phyloP scores from a whole-genome alignment of 1,140 invertebrate species.

The Ceratitis capitata region DNA sequence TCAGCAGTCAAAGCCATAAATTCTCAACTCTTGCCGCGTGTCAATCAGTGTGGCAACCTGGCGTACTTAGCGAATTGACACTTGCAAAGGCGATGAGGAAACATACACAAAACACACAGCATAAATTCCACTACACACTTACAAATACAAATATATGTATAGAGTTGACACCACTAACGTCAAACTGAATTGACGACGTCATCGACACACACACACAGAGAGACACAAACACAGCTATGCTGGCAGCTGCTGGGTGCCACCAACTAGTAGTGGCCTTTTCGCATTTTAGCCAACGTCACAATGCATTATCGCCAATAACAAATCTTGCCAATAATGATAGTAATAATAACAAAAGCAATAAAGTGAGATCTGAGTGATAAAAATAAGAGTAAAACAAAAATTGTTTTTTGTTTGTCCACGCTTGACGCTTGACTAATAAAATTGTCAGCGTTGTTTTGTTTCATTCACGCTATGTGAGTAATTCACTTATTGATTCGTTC shows the following conservation, averaged over 20 bases:
- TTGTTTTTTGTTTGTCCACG: background rate
- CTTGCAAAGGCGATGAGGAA: background rate
- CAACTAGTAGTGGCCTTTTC: constrained; percentile 29
- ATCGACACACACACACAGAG: background rate
- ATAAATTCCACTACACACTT: too few relatives aligned
- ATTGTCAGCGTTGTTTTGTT: background rate
- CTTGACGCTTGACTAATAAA: background rate
- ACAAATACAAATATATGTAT: background rate
- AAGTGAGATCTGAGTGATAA: background rate
- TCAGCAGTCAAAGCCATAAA: background rate
- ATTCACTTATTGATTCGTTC: background rate
- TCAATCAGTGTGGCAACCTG: background rate
- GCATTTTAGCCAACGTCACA: constrained; percentile 6
- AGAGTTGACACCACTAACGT: background rate
- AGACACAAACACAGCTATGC: background rate
- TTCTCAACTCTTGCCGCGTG: background rate
- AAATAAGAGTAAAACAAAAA: background rate
- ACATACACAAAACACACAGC: background rate
- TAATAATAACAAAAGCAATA: background rate
- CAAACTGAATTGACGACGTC: background rate
- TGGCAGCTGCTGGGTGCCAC: background rate
- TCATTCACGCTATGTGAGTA: background rate
- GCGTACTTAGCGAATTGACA: background rate
- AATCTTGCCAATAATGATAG: background rate
- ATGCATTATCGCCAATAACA: background rate